These are phyloP conservation scores for Gopherus flavomarginatus DNA, from an alignment of 2,113 vertebrate species.

Conservation along the genomic window DNA sequence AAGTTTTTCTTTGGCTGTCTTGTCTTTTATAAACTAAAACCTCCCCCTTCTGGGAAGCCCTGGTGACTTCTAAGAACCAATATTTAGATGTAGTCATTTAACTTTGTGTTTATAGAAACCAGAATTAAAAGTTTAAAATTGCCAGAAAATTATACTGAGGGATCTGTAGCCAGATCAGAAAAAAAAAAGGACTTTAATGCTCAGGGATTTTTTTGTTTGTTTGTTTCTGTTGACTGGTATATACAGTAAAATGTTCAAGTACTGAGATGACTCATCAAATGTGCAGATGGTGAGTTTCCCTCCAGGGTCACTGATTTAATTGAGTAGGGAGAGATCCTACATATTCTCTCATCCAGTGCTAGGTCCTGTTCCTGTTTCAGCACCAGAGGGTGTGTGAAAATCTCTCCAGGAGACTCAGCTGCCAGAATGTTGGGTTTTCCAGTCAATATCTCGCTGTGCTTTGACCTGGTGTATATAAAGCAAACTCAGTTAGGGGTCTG, in stretches of 20 bases:
- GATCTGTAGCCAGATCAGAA: not conserved
- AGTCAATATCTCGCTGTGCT: not conserved
- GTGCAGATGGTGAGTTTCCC: constrained; percentile 69
- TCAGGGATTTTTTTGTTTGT: constrained; percentile 43
- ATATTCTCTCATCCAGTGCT: constrained; percentile 17
- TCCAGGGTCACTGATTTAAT: constrained; percentile 18
- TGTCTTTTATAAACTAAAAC: constrained; percentile 41
- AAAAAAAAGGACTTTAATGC: not conserved
- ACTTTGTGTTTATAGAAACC: constrained; percentile 44
- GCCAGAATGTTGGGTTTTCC: constrained; percentile 48
- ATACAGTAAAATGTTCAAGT: constrained; percentile 40
- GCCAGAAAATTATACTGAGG: constrained; percentile 38
- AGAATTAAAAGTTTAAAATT: constrained; percentile 38
- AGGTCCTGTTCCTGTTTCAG: constrained; percentile 9
- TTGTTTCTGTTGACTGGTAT: constrained; percentile 64
- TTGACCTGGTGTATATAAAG: not conserved
- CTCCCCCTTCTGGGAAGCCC: constrained; percentile 37
- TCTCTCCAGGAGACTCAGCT: constrained; percentile 63
- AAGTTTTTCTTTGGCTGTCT: constrained; percentile 37
- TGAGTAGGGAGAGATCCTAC: constrained; percentile 39
- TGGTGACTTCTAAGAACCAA: constrained; percentile 40
- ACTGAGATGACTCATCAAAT: constrained; percentile 65
- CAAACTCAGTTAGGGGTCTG: not conserved
- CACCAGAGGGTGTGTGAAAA: constrained; percentile 69
- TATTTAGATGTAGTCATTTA: constrained; percentile 43